Conservation (phyloP, 2,113 vertebrate species). For the Naja naja region DNA sequence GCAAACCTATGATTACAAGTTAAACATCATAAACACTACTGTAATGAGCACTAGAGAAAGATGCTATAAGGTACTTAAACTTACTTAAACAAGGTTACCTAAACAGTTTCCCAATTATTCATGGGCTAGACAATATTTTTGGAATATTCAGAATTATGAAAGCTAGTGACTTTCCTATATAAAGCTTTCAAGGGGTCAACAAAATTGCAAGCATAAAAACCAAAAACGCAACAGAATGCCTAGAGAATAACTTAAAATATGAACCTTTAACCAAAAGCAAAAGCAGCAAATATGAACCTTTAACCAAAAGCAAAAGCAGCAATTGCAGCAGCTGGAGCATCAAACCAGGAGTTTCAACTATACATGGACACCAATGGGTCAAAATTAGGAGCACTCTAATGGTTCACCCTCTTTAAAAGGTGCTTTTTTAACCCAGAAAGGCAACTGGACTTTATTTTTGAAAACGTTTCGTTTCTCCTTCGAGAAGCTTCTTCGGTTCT, state of each 20-base stretch:
- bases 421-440: neutral
- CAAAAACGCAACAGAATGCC: neutral
- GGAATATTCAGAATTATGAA: neutral
- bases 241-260: neutral
- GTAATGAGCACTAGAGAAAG: neutral
- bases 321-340: no score
- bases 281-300: neutral
- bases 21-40: conserved; percentile 19
- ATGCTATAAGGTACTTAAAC: neutral
- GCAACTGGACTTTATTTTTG: neutral
- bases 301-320: neutral
- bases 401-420: no score
- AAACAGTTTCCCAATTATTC: neutral
- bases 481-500: neutral
- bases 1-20: conserved; percentile 82
- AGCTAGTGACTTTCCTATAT: neutral
- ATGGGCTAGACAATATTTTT: neutral
- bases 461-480: neutral
- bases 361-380: neutral
- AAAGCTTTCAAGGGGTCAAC: neutral
- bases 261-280: neutral
- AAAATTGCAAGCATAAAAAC: neutral
- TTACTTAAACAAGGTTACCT: neutral
- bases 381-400: neutral
- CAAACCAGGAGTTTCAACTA: no score